Evolutionary conservation across 2,113 vertebrate genomes (phyloP), one percentile per base, ranked within the genome.

Genomic region (Hassar affinis): DNA sequence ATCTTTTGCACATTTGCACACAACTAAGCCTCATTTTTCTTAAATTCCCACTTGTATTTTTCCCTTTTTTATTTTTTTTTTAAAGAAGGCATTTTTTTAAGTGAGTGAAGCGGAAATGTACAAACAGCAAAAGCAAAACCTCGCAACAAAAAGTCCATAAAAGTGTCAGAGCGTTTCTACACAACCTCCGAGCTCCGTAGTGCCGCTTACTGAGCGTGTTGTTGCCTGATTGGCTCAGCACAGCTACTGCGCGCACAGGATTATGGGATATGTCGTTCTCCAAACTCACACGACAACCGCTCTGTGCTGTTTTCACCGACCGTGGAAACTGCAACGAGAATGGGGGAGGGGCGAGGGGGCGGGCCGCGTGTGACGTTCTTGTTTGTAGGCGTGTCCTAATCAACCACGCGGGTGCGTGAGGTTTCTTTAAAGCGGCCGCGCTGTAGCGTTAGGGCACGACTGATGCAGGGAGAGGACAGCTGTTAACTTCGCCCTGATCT

Each of bases 201-300:
- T 59, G 49, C 79, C 64, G 2, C 14, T 88, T 86, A 38, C 54
- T 89, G 62, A 88, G 89, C 94, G 94, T 95, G 94, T 85, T 92
- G 79, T 87, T 3, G 25, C 35, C 77, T 86, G 88, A 94, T 95
- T 95, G 93, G 94, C 75, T 85, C 52, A 0, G 9, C 25, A 2
- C 0, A 14, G 20, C 33, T 27, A 30, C 47, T 18, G 18, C 8
- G 17, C 4, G 6, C 20, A 7, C 18, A 25, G 62, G 11, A 12
- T 17, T 35, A 3, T 47, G 90, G 91, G 84, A 80, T 38, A 86
- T 93, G 92, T 91, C 91, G 92, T 94, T 49, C 66, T 25, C 27
- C 1, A 1, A 0, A 1, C 0, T 0, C 12, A 7, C 9, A 1
- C 0, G 10, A 0, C 0, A 25, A 5, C 1, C 5, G 0, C 3